Conservation (phyloP, 2,113 vertebrate genomes). For the Pogonocichla stellata region DNA sequence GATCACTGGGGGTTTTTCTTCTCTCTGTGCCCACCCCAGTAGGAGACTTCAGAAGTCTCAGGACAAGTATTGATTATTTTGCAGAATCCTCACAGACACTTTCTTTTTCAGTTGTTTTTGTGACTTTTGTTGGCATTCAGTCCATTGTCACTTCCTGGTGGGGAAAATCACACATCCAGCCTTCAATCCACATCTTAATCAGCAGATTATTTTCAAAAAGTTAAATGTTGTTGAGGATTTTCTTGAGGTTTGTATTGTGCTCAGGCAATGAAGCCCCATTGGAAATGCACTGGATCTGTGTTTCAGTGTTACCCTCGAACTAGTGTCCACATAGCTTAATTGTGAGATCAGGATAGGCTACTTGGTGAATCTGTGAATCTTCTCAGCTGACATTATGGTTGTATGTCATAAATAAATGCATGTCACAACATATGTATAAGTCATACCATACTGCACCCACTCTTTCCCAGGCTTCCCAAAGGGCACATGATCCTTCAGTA, state of each 20-base stretch:
- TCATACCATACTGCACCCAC: background rate
- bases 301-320: background rate
- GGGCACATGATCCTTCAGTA: background rate
- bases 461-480: background rate
- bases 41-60: background rate
- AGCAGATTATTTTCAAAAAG: background rate
- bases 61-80: background rate
- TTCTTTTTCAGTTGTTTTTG: background rate
- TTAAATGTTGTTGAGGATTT: background rate
- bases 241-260: background rate
- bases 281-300: background rate
- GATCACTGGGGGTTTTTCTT: accelerated
- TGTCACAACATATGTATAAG: background rate
- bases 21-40: accelerated
- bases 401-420: background rate
- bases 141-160: background rate
- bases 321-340: background rate
- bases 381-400: background rate
- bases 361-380: background rate
- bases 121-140: background rate
- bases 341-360: background rate
- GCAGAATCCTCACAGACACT: background rate
- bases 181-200: background rate
- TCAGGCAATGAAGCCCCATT: background rate
- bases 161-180: background rate